A percentile compares a stretch with the other conserved stretches of the same genome.
Evolutionary conservation across 2,797 vertebrate genomes (phyloP).

Genomic region (Eulemur coronatus): DNA sequence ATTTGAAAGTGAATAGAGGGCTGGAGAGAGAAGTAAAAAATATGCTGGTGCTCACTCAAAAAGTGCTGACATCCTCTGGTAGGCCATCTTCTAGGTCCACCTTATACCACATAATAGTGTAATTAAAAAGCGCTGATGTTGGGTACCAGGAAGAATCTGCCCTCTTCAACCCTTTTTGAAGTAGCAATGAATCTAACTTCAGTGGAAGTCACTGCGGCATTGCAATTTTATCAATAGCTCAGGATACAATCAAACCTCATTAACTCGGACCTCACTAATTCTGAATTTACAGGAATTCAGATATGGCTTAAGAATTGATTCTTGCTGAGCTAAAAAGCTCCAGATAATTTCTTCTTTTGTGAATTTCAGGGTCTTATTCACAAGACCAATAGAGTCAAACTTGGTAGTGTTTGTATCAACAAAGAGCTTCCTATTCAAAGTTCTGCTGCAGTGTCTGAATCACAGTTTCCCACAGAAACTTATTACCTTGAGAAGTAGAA

Average conservation of each 20-base stretch:
- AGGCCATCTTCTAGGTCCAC: slow-evolving; percentile 70
- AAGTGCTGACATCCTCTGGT: slow-evolving; percentile 81
- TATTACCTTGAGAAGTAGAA: slow-evolving; percentile 7
- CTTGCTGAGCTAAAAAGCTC: slow-evolving; percentile 46
- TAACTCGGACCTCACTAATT: slow-evolving; percentile 46
- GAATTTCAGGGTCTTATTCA: slow-evolving; percentile 26
- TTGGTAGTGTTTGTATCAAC: slow-evolving; percentile 14
- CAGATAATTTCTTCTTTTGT: slow-evolving; percentile 64
- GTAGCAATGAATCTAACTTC: slow-evolving; percentile 23
- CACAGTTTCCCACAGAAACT: slow-evolving; percentile 13
- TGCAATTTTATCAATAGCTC: slow-evolving; percentile 56
- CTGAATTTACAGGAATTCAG: slow-evolving; percentile 51
- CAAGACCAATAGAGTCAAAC: neutral
- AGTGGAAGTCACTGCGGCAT: fast-evolving
- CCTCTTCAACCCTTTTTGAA: slow-evolving; percentile 58
- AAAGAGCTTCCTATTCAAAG: slow-evolving; percentile 39
- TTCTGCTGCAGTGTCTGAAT: slow-evolving; percentile 15
- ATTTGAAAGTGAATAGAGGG: slow-evolving; percentile 78
- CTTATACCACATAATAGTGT: slow-evolving; percentile 66
- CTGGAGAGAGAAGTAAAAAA: slow-evolving; percentile 76
- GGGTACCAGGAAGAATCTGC: slow-evolving; percentile 59
- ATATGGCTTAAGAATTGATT: slow-evolving; percentile 48
- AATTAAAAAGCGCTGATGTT: slow-evolving; percentile 80
- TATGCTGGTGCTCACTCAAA: slow-evolving; percentile 77
- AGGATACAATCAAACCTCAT: slow-evolving; percentile 64